phyloP scores from a whole-genome alignment of 2,113 vertebrate genomes.

The Crotalus horridus region DNA sequence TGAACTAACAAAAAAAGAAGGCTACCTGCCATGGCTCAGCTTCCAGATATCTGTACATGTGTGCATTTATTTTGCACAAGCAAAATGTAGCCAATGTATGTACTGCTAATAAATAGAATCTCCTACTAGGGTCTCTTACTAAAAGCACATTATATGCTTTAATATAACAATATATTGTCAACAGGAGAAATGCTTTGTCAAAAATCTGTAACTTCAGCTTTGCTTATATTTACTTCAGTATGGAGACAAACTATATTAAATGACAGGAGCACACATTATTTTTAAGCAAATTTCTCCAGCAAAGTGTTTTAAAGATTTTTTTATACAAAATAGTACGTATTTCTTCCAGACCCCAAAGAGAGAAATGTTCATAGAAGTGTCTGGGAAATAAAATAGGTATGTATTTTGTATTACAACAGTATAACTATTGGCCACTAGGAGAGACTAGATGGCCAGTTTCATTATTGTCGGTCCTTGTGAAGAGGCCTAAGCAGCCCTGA shows the following conservation, averaged over 20 bases:
- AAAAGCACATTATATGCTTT: background rate
- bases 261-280: background rate
- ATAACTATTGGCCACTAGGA: background rate
- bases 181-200: background rate
- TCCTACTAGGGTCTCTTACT: background rate
- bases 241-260: background rate
- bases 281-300: background rate
- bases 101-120: background rate
- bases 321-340: background rate
- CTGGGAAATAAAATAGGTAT: background rate
- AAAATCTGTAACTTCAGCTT: background rate
- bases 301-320: background rate
- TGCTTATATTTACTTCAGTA: background rate
- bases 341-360: background rate
- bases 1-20: background rate
- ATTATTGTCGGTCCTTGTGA: background rate
- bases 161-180: background rate
- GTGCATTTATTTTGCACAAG: background rate
- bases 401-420: background rate
- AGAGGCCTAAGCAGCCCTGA: background rate
- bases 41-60: background rate
- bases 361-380: background rate
- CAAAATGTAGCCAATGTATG: background rate
- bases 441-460: background rate
- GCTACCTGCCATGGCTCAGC: background rate